Evolutionary conservation across 2,888 invertebrate species (phyloP), one percentile per base, ranked within the genome.

Genomic region (Cylloceria caligata): DNA sequence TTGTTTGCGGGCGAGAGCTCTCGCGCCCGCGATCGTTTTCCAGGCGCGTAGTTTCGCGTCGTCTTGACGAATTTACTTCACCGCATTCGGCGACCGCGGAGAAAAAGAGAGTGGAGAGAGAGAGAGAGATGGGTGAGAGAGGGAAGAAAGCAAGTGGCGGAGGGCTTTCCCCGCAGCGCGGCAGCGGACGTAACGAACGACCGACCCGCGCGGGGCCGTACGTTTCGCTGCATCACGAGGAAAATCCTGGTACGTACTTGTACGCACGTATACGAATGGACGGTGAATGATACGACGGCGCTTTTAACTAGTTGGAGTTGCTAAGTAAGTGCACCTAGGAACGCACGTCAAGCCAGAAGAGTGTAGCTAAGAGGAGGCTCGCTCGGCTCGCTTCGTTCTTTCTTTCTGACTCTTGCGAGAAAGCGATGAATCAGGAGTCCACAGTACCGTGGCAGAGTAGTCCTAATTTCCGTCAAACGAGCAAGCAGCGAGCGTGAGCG

Each of bases 381-480:
- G 45, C 11, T 34, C n/a, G 13, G n/a, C 34, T 16, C 27, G 11
- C 42, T 64, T 79, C 62, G 30, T 19, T 72, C 34, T 69, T 68
- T 57, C 64, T 68, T 55, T 72, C 19, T 42, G 55, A 74, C 62
- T 74, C 78, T 73, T 42, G 76, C 84, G 85, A 87, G 87, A 87
- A 87, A 88, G 87, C 88, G 87, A 88, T 87, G 87, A 88, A 87
- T 87, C 85, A 86, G 83, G 82, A 80, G 83, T 82, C 84, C 84
- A 85, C 85, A 86, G 84, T 85, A 85, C 85, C 86, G 88, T 85
- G 86, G 85, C 86, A 85, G 88, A 87, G 88, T 88, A 90, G 91
- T 91, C 91, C 90, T 91, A 92, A 92, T 92, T 92, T 91, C 89
- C 90, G 91, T 91, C 88, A 87, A 71, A 68, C 68, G 73, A 78